Percentiles rank a stretch among this genome's conserved stretches.
phyloP scores from a whole-genome alignment of 2,797 vertebrate species.

The Astyanax mexicanus region DNA sequence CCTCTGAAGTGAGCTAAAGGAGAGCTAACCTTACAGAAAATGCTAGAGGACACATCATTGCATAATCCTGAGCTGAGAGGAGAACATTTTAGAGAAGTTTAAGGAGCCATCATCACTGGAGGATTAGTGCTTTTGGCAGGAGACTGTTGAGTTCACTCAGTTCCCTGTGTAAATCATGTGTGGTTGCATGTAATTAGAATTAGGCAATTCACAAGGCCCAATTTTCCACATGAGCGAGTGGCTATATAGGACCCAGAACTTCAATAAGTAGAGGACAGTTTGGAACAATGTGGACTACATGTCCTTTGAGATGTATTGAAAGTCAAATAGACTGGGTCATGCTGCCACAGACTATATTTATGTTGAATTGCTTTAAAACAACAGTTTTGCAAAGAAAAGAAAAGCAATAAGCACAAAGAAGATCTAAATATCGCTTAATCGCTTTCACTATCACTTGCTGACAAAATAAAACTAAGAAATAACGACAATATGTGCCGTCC shows the following conservation, averaged over 20 bases:
- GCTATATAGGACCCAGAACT: not conserved
- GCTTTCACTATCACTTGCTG: too few species aligned
- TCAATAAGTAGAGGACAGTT: slow-evolving; percentile 11
- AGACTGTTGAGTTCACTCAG: slow-evolving; percentile 14
- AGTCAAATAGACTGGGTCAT: not conserved
- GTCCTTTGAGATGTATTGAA: not conserved
- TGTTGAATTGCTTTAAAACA: not conserved
- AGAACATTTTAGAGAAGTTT: slow-evolving; percentile 17
- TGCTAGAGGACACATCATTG: slow-evolving; percentile 4
- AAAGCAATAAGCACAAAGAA: too few species aligned
- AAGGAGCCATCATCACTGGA: slow-evolving; percentile 9
- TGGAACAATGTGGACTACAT: not conserved
- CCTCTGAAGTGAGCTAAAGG: not conserved
- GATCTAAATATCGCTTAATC: too few species aligned
- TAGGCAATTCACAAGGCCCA: slow-evolving; percentile 37
- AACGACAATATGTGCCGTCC: too few species aligned
- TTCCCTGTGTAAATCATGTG: slow-evolving; percentile 12
- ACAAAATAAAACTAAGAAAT: too few species aligned
- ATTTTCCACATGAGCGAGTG: slow-evolving; percentile 22
- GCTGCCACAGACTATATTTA: not conserved
- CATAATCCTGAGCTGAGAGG: slow-evolving; percentile 15
- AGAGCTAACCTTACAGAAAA: slow-evolving; percentile 3
- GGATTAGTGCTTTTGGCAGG: slow-evolving; percentile 34
- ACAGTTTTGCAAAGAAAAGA: too few species aligned
- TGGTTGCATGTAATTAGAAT: slow-evolving; percentile 30